phyloP scores from a whole-genome alignment of 2,797 vertebrate species.

The Amblyopsis hoosieri region DNA sequence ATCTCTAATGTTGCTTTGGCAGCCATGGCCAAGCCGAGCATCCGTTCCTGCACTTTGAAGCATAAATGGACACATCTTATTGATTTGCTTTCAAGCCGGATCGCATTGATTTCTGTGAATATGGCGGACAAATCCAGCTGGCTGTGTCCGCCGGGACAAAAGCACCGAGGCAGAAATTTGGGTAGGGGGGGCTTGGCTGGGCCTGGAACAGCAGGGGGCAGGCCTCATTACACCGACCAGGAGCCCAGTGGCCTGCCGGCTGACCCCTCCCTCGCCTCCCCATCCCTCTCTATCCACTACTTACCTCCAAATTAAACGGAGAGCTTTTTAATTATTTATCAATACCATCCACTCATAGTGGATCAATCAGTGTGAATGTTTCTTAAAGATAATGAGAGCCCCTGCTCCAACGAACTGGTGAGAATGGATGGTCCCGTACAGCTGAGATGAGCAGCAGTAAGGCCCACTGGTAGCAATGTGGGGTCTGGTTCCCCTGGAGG shows the following conservation, averaged over 20 bases:
- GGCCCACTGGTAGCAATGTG: slow-evolving; percentile 68
- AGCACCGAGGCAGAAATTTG: slow-evolving; percentile 72
- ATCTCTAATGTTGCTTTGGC: slow-evolving; percentile 81
- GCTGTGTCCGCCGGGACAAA: slow-evolving; percentile 78
- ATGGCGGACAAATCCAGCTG: slow-evolving; percentile 91
- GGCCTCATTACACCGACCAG: slow-evolving; percentile 83
- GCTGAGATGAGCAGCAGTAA: slow-evolving; percentile 71
- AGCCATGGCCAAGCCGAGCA: slow-evolving; percentile 82
- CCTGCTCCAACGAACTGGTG: slow-evolving; percentile 70
- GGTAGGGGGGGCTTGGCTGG: slow-evolving; percentile 67
- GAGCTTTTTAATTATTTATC: slow-evolving; percentile 95
- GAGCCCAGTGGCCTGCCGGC: slow-evolving; percentile 81
- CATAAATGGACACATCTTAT: slow-evolving; percentile 96
- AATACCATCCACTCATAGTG: slow-evolving; percentile 82
- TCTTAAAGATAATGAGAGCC: slow-evolving; percentile 83
- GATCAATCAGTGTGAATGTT: slow-evolving; percentile 85
- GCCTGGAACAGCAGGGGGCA: slow-evolving; percentile 79
- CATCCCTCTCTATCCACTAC: slow-evolving; percentile 72
- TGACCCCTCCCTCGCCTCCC: slow-evolving; percentile 68
- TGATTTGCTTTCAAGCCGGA: slow-evolving; percentile 98
- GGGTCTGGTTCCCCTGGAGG: slow-evolving; percentile 54
- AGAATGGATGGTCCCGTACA: slow-evolving; percentile 78
- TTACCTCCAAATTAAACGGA: slow-evolving; percentile 84
- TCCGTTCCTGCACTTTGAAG: slow-evolving; percentile 85
- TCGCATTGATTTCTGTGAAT: slow-evolving; percentile 93